Conservation (phyloP, 2,888 invertebrate genomes). For the Parapristionchus giblindavisi region DNA sequence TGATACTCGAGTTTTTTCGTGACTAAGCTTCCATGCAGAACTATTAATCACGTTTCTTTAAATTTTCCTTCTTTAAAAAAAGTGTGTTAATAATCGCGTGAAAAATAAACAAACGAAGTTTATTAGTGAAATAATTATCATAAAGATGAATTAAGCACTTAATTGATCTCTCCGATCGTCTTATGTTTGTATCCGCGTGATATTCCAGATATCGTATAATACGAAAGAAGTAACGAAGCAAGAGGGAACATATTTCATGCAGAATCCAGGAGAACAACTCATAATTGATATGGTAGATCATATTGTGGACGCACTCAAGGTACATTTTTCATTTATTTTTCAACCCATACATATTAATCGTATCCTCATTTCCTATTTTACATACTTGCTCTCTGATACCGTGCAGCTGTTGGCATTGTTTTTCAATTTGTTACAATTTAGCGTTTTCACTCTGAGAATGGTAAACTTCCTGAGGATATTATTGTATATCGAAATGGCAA, state of each 20-base stretch:
- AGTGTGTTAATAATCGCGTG: too few relatives aligned
- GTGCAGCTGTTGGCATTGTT: too few relatives aligned
- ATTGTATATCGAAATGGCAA: constrained; percentile 52
- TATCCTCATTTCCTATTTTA: not conserved
- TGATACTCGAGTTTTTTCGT: too few relatives aligned
- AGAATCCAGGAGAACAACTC: constrained; percentile 31
- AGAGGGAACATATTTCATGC: constrained; percentile 31
- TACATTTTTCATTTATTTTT: not conserved
- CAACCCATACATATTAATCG: not conserved
- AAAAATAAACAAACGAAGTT: too few relatives aligned
- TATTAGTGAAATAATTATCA: too few relatives aligned
- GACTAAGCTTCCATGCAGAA: not conserved
- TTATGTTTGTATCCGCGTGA: too few relatives aligned
- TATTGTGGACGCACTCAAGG: constrained; percentile 30
- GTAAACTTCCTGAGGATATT: constrained; percentile 45
- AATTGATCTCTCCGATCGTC: too few relatives aligned
- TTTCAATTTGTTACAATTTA: too few relatives aligned
- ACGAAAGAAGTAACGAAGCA: constrained; percentile 5
- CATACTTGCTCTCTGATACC: too few relatives aligned
- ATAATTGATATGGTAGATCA: constrained; percentile 22
- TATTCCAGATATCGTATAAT: constrained; percentile 21
- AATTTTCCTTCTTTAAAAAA: too few relatives aligned
- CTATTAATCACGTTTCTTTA: too few relatives aligned
- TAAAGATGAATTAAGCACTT: too few relatives aligned
- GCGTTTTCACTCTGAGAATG: constrained; percentile 10